These are phyloP conservation scores for Ylistrum balloti DNA, from an alignment of 1,140 invertebrate species.

Conservation along the genomic window DNA sequence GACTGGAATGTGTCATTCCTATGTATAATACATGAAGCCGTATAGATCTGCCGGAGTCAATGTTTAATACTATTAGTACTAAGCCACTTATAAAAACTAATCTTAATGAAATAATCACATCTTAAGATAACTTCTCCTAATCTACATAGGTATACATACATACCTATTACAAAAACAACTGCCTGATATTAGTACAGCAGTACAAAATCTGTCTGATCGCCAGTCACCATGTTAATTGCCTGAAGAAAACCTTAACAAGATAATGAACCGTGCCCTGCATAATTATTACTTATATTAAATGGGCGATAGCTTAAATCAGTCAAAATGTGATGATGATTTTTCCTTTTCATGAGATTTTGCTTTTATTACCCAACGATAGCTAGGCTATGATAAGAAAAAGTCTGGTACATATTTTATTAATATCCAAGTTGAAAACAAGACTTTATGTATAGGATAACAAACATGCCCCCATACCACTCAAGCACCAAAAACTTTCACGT, in stretches of 20 bases:
- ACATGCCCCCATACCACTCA: neutral
- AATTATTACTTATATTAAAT: neutral
- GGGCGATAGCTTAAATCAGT: slow-evolving; percentile 19
- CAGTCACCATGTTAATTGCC: neutral
- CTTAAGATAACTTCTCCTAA: neutral
- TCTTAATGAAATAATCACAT: slow-evolving; percentile 13
- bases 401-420: slow-evolving; percentile 28
- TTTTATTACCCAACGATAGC: slow-evolving; percentile 25
- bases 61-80: neutral
- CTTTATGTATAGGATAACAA: neutral
- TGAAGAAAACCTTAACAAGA: neutral
- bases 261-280: slow-evolving; percentile 25
- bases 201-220: slow-evolving; percentile 11
- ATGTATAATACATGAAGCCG: neutral
- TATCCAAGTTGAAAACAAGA: neutral
- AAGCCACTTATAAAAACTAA: neutral
- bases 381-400: neutral
- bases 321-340: slow-evolving; percentile 39
- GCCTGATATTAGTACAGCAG: neutral
- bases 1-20: neutral
- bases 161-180: neutral
- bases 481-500: neutral
- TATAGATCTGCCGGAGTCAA: neutral
- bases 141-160: neutral
- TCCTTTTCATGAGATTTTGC: slow-evolving; percentile 27